Conservation (phyloP, 2,888 invertebrate species). For the Polyploca ridens region DNA sequence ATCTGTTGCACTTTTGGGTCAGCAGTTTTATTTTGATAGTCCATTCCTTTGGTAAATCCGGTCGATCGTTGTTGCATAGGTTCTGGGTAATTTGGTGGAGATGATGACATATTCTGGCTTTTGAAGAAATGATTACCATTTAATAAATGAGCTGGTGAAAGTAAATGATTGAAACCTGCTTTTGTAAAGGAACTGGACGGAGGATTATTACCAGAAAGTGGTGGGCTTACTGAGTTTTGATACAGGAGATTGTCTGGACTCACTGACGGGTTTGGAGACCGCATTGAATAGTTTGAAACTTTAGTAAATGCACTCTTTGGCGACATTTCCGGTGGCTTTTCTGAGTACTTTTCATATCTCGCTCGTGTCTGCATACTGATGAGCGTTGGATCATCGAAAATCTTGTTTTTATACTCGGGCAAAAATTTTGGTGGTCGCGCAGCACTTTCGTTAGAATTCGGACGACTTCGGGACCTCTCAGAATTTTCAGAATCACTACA, state of each 20-base stretch:
- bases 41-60: conserved; percentile 60
- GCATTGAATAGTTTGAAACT: conserved; percentile 83
- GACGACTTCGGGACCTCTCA: conserved; percentile 77
- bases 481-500: conserved; percentile 82
- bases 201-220: conserved; percentile 84
- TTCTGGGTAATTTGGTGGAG: conserved; percentile 79
- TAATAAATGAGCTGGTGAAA: conserved; percentile 76
- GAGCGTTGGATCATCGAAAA: conserved; percentile 85
- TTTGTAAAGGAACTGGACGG: conserved; percentile 74
- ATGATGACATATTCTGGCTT: conserved; percentile 72
- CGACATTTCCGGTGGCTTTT: conserved; percentile 78
- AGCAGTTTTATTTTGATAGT: conserved; percentile 67
- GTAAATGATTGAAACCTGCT: conserved; percentile 67
- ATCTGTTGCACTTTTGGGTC: conserved; percentile 60
- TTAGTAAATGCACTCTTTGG: conserved; percentile 94
- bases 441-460: conserved; percentile 83
- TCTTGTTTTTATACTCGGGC: conserved; percentile 82
- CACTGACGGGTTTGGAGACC: conserved; percentile 88
- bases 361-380: conserved; percentile 81
- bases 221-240: conserved; percentile 91
- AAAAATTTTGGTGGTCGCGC: conserved; percentile 80
- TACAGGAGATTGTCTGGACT: conserved; percentile 92
- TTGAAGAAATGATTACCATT: conserved; percentile 84
- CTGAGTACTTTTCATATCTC: conserved; percentile 76
- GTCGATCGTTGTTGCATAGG: conserved; percentile 62